Evolutionary conservation across 1,140 invertebrate species (phyloP).

Genomic region (Sogatella furcifera): DNA sequence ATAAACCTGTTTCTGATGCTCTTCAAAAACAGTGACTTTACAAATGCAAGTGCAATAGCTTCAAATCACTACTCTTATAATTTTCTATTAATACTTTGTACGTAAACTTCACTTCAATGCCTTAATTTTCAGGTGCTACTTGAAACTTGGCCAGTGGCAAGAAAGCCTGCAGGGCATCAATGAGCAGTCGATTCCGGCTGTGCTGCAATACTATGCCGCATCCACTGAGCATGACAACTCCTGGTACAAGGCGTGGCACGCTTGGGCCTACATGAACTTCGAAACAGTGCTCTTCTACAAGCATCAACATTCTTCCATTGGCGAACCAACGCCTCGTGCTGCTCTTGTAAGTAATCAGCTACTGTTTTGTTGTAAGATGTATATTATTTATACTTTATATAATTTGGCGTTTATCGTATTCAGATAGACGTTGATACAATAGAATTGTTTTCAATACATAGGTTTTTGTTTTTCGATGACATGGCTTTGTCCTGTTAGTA

Average conservation of each 20-base stretch:
- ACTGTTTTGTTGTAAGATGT: neutral
- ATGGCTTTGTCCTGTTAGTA: too few species aligned
- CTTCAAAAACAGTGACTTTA: too few species aligned
- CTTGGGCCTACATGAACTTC: slow-evolving; percentile 96
- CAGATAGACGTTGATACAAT: too few species aligned
- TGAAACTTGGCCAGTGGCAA: slow-evolving; percentile 86
- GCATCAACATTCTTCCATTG: slow-evolving; percentile 36
- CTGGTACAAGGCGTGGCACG: slow-evolving; percentile 97
- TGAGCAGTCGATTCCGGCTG: slow-evolving; percentile 64
- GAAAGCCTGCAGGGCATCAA: slow-evolving; percentile 71
- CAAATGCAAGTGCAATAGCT: too few species aligned
- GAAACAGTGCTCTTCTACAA: slow-evolving; percentile 91
- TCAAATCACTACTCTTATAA: too few species aligned
- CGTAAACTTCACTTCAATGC: too few species aligned
- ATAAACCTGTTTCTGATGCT: too few species aligned
- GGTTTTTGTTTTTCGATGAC: too few species aligned
- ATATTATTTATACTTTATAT: neutral
- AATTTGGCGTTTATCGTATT: too few species aligned
- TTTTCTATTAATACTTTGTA: too few species aligned
- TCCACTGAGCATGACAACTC: slow-evolving; percentile 80
- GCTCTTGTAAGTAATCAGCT: slow-evolving; percentile 21
- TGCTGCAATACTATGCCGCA: slow-evolving; percentile 73
- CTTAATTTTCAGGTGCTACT: slow-evolving; percentile 56
- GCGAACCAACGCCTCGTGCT: slow-evolving; percentile 29
- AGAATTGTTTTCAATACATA: too few species aligned